Evolutionary conservation across 2,797 vertebrate genomes (phyloP), one percentile per base, ranked within the genome.

Genomic region (Neopelma chrysocephalum): DNA sequence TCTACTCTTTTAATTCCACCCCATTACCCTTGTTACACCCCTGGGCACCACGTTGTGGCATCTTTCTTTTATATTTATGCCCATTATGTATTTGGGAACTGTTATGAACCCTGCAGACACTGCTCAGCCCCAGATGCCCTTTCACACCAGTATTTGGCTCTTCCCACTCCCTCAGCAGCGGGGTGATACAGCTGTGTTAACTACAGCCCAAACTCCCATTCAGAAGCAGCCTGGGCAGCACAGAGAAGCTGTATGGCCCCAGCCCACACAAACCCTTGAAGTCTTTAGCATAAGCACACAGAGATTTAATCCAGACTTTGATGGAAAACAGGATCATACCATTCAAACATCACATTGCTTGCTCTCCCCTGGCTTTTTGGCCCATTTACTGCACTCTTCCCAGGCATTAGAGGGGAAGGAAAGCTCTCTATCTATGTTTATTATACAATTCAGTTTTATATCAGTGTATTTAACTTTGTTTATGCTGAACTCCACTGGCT

Each of bases 391-490:
- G 34, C 1, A 25, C 58, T 78, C 54, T 75, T 90, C 36, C 58
- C 20, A 5, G 7, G 58, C 34, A 61, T 32, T 61, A 61, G 42
- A 75, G 62, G 12, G 53, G 20, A 71, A 89, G 57, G 34, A 20
- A 82, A 87, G 69, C 76, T 93, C 45, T 66, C 60, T 71, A 21
- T 40, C 42, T n/a, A 3, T 11, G 56, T 80, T 94, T 90, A 90
- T 87, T 84, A 72, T 2, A 4, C 81, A 69, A 56, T 70, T 87
- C 86, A 48, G 62, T 62, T 93, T 87, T 79, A 56, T n/a, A 82
- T 60, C 43, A 82, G 56, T 51, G 82, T 84, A 89, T 89, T 96
- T 87, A 92, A 83, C 62, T 93, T 93, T 87, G 86, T 93, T 96
- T 95, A 82, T 1, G 0, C 15, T 34, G 78, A 95, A 86, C 90